These are phyloP conservation scores for Melanargia galathea DNA, from an alignment of 2,888 invertebrate species.

Conservation along the genomic window DNA sequence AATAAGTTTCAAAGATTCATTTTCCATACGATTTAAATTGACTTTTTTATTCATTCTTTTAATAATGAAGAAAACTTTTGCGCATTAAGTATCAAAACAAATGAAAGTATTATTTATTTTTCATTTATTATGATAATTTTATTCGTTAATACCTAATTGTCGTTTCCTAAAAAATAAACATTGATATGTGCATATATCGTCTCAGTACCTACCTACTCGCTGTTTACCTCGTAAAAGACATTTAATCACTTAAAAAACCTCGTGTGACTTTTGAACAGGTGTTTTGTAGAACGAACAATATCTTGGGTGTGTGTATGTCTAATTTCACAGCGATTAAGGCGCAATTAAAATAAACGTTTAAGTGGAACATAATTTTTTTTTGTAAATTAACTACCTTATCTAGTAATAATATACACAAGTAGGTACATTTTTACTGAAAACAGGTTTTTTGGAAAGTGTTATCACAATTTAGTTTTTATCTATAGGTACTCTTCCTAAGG, in stretches of 20 bases:
- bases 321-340: conserved; percentile 9
- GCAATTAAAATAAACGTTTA: conserved; percentile 15
- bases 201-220: conserved; percentile 3
- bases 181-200: no score
- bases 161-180: neutral
- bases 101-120: neutral
- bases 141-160: neutral
- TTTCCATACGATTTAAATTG: no score
- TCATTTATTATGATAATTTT: neutral
- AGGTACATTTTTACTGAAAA: neutral
- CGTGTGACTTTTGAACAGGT: conserved; percentile 24
- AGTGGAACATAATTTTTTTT: neutral
- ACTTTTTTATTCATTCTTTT: no score
- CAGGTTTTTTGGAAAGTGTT: neutral
- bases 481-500: no score
- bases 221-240: conserved; percentile 4
- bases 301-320: conserved; percentile 10
- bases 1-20: no score
- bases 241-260: conserved; percentile 9
- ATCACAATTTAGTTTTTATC: neutral
- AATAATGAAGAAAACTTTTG: no score
- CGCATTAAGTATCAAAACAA: neutral
- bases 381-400: neutral
- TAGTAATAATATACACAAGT: neutral
- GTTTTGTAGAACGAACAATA: conserved; percentile 11